These are phyloP conservation scores for Schizothorax lantsangensis DNA, from an alignment of 2,797 vertebrate genomes.

Conservation along the genomic window DNA sequence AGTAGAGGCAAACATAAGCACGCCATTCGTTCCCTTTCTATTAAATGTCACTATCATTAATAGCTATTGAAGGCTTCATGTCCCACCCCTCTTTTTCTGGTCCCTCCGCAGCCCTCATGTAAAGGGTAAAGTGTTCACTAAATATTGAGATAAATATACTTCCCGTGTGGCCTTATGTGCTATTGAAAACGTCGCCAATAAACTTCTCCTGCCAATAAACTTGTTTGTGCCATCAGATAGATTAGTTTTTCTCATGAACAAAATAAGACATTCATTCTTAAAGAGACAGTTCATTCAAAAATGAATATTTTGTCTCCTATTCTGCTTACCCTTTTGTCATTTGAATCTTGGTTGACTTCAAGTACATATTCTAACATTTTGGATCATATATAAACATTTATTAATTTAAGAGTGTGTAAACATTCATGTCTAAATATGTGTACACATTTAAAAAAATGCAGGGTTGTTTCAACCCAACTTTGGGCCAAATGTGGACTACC, in stretches of 20 bases:
- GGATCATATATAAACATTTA: neutral
- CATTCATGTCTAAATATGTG: neutral
- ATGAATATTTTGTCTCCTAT: neutral
- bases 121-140: constrained; percentile 52
- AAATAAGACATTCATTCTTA: neutral
- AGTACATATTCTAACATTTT: neutral
- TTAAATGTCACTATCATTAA: constrained; percentile 71
- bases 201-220: neutral
- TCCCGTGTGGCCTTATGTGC: neutral
- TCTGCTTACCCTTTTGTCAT: neutral
- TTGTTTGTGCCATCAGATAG: neutral
- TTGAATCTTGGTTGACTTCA: neutral
- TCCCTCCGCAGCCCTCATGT: constrained; percentile 36
- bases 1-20: constrained; percentile 48
- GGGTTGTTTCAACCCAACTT: neutral
- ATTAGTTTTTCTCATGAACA: neutral
- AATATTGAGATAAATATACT: constrained; percentile 50
- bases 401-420: neutral
- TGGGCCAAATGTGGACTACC: neutral
- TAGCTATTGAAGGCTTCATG: constrained; percentile 60
- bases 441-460: too few relatives aligned
- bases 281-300: neutral
- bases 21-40: constrained; percentile 59
- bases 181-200: neutral
- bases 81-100: constrained; percentile 33